phyloP scores from a whole-genome alignment of 1,140 invertebrate genomes.

The Steinernema khuongi region DNA sequence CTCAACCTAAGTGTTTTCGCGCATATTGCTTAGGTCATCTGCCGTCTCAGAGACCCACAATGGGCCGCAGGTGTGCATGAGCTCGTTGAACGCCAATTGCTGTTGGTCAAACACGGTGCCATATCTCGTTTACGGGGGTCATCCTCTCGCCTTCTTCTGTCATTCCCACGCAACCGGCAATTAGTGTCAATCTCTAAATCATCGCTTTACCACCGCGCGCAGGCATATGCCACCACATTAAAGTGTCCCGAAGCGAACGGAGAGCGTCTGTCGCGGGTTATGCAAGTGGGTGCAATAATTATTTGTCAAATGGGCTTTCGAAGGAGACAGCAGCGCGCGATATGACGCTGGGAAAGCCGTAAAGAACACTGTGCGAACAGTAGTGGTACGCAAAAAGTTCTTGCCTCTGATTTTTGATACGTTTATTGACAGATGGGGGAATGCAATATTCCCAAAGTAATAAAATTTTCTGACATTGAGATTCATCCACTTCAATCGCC shows the following conservation, averaged over 20 bases:
- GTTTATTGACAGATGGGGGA: too few species aligned
- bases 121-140: not conserved
- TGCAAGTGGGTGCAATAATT: constrained; percentile 11
- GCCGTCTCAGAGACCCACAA: not conserved
- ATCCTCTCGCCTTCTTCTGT: not conserved
- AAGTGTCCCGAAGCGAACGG: constrained; percentile 5
- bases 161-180: constrained; percentile 8
- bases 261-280: not conserved
- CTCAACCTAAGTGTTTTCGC: constrained; percentile 6
- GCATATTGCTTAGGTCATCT: not conserved
- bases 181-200: constrained; percentile 7
- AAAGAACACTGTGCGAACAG: too few species aligned
- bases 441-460: too few species aligned
- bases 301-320: not conserved
- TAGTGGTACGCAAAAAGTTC: too few species aligned
- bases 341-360: too few species aligned
- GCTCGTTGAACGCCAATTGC: not conserved
- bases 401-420: too few species aligned
- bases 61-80: constrained; percentile 11
- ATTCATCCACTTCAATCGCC: too few species aligned
- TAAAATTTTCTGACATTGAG: too few species aligned
- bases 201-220: not conserved
- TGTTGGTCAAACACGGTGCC: not conserved
- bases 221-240: not conserved
- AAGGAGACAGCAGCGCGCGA: too few species aligned